Conservation (phyloP, 2,888 invertebrate genomes). For the Acronicta leporina region DNA sequence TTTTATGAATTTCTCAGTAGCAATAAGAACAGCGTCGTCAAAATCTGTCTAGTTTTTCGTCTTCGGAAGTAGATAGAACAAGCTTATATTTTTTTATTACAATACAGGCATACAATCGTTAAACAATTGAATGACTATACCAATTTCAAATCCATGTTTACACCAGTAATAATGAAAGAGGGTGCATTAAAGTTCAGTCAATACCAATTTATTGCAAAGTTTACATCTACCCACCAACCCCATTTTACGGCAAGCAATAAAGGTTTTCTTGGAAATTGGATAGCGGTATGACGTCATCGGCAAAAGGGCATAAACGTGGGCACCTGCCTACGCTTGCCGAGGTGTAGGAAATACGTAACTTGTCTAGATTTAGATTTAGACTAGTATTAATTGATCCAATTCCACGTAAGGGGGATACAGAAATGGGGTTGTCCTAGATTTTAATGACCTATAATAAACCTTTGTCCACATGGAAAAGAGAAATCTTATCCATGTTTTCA, state of each 20-base stretch:
- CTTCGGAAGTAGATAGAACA: too few relatives aligned
- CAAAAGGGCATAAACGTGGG: conserved; percentile 14
- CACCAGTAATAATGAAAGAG: background rate
- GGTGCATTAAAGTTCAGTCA: background rate
- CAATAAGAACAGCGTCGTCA: too few relatives aligned
- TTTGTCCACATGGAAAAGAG: background rate
- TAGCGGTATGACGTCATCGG: conserved; percentile 29
- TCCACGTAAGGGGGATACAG: background rate
- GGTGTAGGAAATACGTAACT: conserved; percentile 4
- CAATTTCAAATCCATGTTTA: background rate
- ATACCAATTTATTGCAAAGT: background rate
- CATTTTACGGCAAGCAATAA: background rate
- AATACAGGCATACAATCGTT: too few relatives aligned
- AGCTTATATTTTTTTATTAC: too few relatives aligned
- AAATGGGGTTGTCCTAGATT: background rate
- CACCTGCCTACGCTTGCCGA: too few relatives aligned
- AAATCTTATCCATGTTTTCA: too few relatives aligned
- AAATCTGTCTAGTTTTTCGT: too few relatives aligned
- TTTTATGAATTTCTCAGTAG: too few relatives aligned
- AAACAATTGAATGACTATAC: too few relatives aligned
- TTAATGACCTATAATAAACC: background rate
- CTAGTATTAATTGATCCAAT: conserved; percentile 4
- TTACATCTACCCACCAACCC: background rate
- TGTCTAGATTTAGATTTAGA: too few relatives aligned
- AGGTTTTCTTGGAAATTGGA: conserved; percentile 16